Conservation (phyloP, 1,140 invertebrate genomes). For the Penaeus indicus region DNA sequence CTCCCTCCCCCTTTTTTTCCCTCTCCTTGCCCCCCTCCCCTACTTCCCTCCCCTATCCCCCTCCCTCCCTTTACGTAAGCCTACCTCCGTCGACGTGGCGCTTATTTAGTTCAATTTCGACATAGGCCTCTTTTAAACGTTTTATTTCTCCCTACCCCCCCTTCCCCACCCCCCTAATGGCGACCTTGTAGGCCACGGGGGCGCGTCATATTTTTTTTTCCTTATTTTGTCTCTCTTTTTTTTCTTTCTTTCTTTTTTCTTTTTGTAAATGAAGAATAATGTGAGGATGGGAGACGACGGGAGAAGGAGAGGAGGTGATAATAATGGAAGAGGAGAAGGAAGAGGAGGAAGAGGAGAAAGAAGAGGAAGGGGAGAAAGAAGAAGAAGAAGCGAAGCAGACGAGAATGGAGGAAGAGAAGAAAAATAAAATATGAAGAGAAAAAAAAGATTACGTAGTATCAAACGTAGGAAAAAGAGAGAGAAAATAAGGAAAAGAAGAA, state of each 20-base stretch:
- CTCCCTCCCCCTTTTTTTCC: not conserved
- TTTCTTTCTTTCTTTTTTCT: not conserved
- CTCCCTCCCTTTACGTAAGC: not conserved
- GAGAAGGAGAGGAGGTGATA: too few species aligned
- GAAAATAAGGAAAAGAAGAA: not conserved
- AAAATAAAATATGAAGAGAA: not conserved
- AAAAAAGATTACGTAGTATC: not conserved
- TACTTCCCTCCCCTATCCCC: too few species aligned
- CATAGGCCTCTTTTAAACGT: not conserved
- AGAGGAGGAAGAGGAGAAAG: not conserved
- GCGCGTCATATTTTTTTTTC: not conserved
- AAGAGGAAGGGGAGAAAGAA: not conserved
- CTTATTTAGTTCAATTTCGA: not conserved
- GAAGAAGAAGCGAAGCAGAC: not conserved
- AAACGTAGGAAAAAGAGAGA: too few species aligned
- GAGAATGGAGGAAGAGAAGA: not conserved
- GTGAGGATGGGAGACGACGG: too few species aligned
- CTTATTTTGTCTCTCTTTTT: not conserved
- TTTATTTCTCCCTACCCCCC: not conserved
- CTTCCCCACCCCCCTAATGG: not conserved
- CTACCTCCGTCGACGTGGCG: not conserved
- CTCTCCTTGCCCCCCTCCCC: not conserved
- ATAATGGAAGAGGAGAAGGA: too few species aligned
- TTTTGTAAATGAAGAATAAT: too few species aligned
- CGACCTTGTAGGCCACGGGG: too few species aligned